phyloP scores from a whole-genome alignment of 1,140 invertebrate genomes.

The Ostrea edulis region DNA sequence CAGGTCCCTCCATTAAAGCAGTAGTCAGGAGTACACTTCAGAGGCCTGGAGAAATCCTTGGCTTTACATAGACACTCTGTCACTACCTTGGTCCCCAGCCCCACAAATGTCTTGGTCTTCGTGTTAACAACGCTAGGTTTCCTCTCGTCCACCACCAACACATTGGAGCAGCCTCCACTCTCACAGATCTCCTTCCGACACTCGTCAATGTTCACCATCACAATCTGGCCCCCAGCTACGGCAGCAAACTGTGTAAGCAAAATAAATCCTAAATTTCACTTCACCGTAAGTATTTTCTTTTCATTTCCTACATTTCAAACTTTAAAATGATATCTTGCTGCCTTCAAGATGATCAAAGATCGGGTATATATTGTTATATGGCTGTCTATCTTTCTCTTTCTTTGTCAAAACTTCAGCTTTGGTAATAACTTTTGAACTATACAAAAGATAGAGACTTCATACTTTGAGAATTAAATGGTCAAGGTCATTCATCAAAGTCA shows the following conservation, averaged over 20 bases:
- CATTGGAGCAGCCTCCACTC: conserved; percentile 94
- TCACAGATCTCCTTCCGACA: conserved; percentile 97
- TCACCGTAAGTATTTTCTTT: not conserved
- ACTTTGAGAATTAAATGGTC: no score
- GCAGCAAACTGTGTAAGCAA: conserved; percentile 87
- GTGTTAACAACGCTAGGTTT: conserved; percentile 96
- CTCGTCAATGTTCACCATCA: conserved; percentile 98
- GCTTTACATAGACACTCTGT: conserved; percentile 86
- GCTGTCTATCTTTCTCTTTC: no score
- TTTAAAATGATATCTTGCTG: no score
- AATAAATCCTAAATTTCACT: not conserved
- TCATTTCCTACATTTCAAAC: not conserved
- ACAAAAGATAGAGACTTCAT: no score
- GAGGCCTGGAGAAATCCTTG: conserved; percentile 63
- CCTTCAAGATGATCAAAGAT: no score
- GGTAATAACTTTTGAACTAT: no score
- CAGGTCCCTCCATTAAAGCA: conserved; percentile 98
- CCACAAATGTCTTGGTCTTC: conserved; percentile 96
- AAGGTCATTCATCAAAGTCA: no score
- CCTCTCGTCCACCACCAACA: conserved; percentile 86
- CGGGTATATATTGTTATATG: no score
- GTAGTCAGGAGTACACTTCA: conserved; percentile 91
- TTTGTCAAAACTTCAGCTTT: no score
- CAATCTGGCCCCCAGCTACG: conserved; percentile 95
- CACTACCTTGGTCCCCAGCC: conserved; percentile 92